A percentile compares a stretch with the other conserved stretches of the same genome.
Evolutionary conservation across 2,888 invertebrate species (phyloP).

Genomic region (Saturnia japonica): DNA sequence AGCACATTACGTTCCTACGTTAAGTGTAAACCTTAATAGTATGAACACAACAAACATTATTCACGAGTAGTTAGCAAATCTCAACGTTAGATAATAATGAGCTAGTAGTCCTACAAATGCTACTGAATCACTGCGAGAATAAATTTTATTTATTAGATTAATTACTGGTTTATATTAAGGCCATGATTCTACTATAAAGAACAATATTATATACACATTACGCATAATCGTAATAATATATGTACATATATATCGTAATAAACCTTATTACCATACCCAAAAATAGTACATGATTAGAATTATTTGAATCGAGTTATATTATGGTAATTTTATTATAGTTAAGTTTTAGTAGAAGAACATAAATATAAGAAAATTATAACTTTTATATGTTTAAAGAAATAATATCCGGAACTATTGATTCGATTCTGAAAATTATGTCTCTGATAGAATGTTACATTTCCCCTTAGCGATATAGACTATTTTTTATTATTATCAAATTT

Average conservation of each 20-base stretch:
- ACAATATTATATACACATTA: not conserved
- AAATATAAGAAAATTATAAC: too few species aligned
- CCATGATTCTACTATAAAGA: not conserved
- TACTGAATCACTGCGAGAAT: constrained; percentile 35
- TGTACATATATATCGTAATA: too few species aligned
- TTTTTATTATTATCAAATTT: too few species aligned
- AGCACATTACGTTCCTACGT: constrained; percentile 17
- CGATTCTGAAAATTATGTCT: too few species aligned
- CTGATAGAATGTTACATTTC: too few species aligned
- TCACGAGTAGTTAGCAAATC: constrained; percentile 30
- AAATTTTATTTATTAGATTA: constrained; percentile 17
- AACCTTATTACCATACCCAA: not conserved
- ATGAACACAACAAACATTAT: constrained; percentile 30
- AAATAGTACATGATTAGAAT: not conserved
- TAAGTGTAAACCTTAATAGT: constrained; percentile 30
- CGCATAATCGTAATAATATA: not conserved
- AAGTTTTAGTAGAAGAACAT: too few species aligned
- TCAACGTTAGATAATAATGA: constrained; percentile 28
- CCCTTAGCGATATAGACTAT: too few species aligned
- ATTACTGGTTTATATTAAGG: not conserved
- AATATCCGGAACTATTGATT: too few species aligned
- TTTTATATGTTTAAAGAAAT: too few species aligned
- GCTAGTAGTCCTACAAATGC: constrained; percentile 33
- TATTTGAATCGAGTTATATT: too few species aligned
- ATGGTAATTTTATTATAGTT: too few species aligned